Base-by-base conservation (phyloP, 2,888 invertebrate species). In the Tenthredo distinguenda region DNA sequence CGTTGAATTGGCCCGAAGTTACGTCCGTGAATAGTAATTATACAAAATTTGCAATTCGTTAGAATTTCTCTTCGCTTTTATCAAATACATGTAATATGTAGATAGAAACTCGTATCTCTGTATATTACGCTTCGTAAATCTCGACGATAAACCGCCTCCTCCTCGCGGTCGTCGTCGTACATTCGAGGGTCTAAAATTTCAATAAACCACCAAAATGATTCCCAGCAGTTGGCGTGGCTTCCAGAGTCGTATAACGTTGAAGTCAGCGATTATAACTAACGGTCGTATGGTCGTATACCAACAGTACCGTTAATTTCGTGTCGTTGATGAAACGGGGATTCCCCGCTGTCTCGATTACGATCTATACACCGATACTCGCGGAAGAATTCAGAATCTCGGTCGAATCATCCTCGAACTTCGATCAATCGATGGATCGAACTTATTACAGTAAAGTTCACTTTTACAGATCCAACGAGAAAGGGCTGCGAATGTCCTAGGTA, bases 41-140 rank as follows among this genome's bases (percentile, higher is more conserved):
- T 2, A 6, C n/a, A n/a, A 55, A n/a, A 55, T 55, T 55, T n/a
- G 7, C 18, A 62, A 62, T 62, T 26, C 62, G 21, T 62, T 62
- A 0, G 21, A 62, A 62, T 26, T 62, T 62, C 21, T n/a, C n/a
- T 55, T 12, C 2, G 62, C 62, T 62, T 9, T 7, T 3, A 26
- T 26, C 26, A 21, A 26, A 26, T 3, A 12, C 9, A 62, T 68
- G 18, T 34, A 18, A 18, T 26, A 10, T 18, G 15, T 18, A 68
- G 68, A 34, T 31, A 12, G 26, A 68, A 15, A 68, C 68, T 31
- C 68, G 21, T 21, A 18, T 43, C 26, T 43, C 26, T 37, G 31
- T 77, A 10, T 31, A 31, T 77, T 50, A 31, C 77, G 77, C 77
- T 77, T 34, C 50, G 77, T 77, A 77, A 77, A 77, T n/a, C 31